Conservation (phyloP, 2,797 vertebrate genomes). For the Xyrichtys novacula region DNA sequence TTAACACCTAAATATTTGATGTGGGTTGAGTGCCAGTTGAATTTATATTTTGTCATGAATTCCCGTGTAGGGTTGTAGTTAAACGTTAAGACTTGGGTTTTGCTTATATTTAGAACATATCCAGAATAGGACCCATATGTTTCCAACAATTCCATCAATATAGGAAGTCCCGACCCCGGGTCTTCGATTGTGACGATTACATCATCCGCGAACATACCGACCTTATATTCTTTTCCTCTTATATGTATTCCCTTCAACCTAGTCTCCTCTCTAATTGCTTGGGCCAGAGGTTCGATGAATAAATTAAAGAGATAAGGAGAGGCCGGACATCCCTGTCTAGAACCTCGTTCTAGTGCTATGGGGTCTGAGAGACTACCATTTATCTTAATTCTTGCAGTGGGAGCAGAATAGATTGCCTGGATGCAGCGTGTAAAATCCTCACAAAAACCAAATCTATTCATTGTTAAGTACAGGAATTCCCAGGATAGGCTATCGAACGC, state of each 20-base stretch:
- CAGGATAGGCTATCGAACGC: too few relatives aligned
- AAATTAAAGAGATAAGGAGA: too few relatives aligned
- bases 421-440: too few relatives aligned
- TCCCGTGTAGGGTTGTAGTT: not conserved
- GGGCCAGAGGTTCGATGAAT: too few relatives aligned
- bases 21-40: not conserved
- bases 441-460: too few relatives aligned
- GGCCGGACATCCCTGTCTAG: too few relatives aligned
- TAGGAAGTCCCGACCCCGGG: not conserved
- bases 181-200: not conserved
- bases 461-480: too few relatives aligned
- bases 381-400: too few relatives aligned
- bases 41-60: not conserved
- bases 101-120: not conserved
- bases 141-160: constrained; percentile 7
- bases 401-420: too few relatives aligned
- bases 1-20: not conserved
- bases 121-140: not conserved
- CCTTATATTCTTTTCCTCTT: not conserved
- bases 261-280: too few relatives aligned
- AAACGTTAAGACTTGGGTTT: constrained; percentile 9
- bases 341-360: too few relatives aligned
- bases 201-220: constrained; percentile 2
- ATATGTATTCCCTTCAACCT: not conserved
- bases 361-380: too few relatives aligned